phyloP scores from a whole-genome alignment of 2,888 invertebrate genomes.

The Parnassius mnemosyne region DNA sequence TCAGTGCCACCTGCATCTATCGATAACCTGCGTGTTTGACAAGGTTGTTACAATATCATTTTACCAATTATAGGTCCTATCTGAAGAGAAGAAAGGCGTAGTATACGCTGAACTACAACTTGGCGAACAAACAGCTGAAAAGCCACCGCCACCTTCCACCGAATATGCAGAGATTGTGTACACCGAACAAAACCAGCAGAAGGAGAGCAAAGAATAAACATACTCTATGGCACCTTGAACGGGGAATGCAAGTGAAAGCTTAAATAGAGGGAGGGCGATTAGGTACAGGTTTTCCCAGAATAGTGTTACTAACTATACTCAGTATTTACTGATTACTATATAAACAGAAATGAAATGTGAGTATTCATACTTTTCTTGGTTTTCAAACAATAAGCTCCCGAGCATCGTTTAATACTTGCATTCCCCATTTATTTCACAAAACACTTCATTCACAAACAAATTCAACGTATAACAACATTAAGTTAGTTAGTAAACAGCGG shows the following conservation, averaged over 20 bases:
- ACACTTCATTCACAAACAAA: not conserved
- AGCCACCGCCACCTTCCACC: conserved; percentile 73
- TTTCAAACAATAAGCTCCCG: too few relatives aligned
- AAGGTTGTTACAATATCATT: not conserved
- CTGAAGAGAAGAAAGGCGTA: conserved; percentile 82
- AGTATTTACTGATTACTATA: too few relatives aligned
- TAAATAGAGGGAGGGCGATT: too few relatives aligned
- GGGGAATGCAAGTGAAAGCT: too few relatives aligned
- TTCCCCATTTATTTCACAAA: too few relatives aligned
- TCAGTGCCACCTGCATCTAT: too few relatives aligned
- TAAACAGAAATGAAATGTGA: too few relatives aligned
- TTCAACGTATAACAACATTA: not conserved
- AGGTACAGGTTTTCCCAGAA: too few relatives aligned
- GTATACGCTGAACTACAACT: conserved; percentile 88
- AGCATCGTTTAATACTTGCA: too few relatives aligned
- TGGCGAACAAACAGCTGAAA: conserved; percentile 60
- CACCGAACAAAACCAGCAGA: conserved; percentile 76
- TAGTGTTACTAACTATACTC: too few relatives aligned
- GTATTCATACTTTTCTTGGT: too few relatives aligned
- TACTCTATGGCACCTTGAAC: not conserved
- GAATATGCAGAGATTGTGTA: conserved; percentile 92
- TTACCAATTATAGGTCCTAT: conserved; percentile 47
- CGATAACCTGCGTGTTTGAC: not conserved
- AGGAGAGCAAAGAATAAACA: conserved; percentile 57
- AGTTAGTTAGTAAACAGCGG: not conserved